phyloP scores from a whole-genome alignment of 2,888 invertebrate species.

The Cosmia pyralina region DNA sequence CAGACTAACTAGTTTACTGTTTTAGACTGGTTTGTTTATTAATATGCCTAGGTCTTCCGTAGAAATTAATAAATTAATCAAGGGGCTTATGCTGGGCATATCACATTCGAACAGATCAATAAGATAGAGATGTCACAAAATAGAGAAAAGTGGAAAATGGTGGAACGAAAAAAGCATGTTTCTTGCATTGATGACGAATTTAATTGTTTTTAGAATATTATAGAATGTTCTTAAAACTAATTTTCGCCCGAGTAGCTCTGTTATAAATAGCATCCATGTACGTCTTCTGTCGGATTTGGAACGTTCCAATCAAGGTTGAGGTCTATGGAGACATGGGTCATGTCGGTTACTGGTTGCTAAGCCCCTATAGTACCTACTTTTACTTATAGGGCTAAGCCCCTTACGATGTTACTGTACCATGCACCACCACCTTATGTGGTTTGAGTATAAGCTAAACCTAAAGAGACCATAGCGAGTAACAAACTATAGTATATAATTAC shows the following conservation, averaged over 20 bases:
- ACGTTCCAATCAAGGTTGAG: not conserved
- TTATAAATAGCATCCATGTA: constrained; percentile 29
- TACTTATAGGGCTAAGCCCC: no score
- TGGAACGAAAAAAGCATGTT: no score
- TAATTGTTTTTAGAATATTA: constrained; percentile 6
- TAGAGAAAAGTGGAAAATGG: not conserved
- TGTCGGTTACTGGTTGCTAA: not conserved
- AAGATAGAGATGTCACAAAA: no score
- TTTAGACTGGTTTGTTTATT: no score
- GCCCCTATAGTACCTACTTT: no score
- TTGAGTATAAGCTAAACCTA: not conserved
- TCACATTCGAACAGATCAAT: no score
- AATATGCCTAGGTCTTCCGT: no score
- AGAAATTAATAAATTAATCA: no score
- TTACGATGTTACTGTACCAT: not conserved
- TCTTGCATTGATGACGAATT: not conserved
- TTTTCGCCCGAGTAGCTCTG: not conserved
- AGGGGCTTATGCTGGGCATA: no score
- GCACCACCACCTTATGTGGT: not conserved
- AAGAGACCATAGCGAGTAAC: no score
- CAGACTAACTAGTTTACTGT: no score
- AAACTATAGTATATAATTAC: not conserved
- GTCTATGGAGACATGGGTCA: not conserved
- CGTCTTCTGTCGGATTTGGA: constrained; percentile 2
- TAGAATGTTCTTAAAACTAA: constrained; percentile 15